These are phyloP conservation scores for Pseudopipra pipra DNA, from an alignment of 2,113 vertebrate genomes.

Conservation along the genomic window DNA sequence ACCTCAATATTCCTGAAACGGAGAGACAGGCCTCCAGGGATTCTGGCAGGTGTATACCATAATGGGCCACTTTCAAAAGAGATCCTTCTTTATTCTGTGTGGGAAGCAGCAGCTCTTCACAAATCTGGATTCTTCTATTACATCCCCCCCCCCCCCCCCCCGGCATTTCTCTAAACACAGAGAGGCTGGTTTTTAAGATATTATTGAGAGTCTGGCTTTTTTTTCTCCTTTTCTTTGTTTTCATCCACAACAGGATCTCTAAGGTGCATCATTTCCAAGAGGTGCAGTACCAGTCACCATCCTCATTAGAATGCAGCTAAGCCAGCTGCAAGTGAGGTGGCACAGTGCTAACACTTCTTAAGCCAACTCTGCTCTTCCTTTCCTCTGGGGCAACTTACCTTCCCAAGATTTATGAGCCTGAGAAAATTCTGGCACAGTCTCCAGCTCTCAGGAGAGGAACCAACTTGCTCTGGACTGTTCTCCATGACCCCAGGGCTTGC, in stretches of 20 bases:
- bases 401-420: neutral
- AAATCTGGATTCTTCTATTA: neutral
- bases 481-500: neutral
- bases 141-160: too few relatives aligned
- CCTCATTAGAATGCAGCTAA: neutral
- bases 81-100: neutral
- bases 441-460: rapidly evolving
- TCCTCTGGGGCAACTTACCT: neutral
- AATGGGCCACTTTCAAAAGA: neutral
- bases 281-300: neutral
- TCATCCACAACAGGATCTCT: neutral
- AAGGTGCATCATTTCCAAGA: neutral
- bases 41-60: neutral
- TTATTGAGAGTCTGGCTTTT: neutral
- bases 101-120: neutral
- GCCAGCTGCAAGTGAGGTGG: neutral
- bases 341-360: neutral
- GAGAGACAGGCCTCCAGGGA: neutral
- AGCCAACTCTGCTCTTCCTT: neutral
- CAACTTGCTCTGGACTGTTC: neutral
- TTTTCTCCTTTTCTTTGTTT: neutral
- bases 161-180: neutral
- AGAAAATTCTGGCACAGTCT: neutral
- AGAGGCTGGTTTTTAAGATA: neutral
- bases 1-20: neutral